A percentile compares a stretch with the other conserved stretches of the same genome.
Evolutionary conservation across 2,888 invertebrate genomes (phyloP).

Genomic region (Aporophyla lueneburgensis): DNA sequence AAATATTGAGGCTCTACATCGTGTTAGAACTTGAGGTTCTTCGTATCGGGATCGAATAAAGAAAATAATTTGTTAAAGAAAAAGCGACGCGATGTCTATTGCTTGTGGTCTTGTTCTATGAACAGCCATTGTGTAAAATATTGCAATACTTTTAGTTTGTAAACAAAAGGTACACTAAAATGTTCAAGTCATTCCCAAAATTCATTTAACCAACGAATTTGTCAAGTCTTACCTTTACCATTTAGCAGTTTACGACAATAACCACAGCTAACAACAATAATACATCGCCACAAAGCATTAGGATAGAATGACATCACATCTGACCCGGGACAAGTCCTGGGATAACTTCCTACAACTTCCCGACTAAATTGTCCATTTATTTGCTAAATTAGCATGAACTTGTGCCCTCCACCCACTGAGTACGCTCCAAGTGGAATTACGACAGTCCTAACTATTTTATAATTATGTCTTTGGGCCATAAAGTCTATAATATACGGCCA

Average conservation of each 20-base stretch:
- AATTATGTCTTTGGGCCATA: conserved; percentile 69
- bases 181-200: background rate
- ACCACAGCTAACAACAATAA: conserved; percentile 46
- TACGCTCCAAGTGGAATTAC: conserved; percentile 65
- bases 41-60: too few relatives aligned
- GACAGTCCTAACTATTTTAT: conserved; percentile 71
- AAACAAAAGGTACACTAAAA: conserved; percentile 3
- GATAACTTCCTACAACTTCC: conserved; percentile 72
- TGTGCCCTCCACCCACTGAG: conserved; percentile 64
- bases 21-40: too few relatives aligned
- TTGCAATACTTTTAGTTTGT: too few relatives aligned
- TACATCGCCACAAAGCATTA: conserved; percentile 63
- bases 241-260: conserved; percentile 32
- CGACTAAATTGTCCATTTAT: conserved; percentile 80
- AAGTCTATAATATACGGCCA: conserved; percentile 55
- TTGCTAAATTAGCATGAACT: conserved; percentile 77
- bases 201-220: conserved; percentile 27
- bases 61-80: background rate
- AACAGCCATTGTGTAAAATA: background rate
- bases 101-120: background rate
- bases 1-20: background rate
- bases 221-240: conserved; percentile 12
- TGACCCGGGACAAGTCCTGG: conserved; percentile 60
- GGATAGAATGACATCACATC: conserved; percentile 64
- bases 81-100: background rate